Percentiles rank a stretch among this genome's conserved stretches.
These are phyloP conservation scores for Sminthurinus aureus DNA, from an alignment of 2,888 invertebrate species.

Conservation along the genomic window DNA sequence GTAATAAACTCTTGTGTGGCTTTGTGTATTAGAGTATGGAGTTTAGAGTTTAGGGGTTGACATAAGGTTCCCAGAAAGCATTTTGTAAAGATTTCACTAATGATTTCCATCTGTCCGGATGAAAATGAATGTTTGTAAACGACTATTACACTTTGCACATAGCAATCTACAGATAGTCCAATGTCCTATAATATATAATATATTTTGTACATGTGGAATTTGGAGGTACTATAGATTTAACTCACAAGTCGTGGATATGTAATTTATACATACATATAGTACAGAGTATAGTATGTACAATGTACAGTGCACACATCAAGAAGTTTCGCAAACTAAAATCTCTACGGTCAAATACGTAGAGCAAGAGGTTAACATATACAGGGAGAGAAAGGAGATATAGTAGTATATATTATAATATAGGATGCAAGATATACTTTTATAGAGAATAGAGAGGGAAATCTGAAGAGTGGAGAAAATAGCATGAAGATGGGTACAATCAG, in stretches of 20 bases:
- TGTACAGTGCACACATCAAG: no score
- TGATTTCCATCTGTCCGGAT: not conserved
- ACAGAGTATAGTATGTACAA: no score
- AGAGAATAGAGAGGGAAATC: not conserved
- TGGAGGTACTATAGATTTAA: not conserved
- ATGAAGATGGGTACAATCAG: constrained; percentile 31
- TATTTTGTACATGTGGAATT: no score
- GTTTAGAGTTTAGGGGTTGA: not conserved
- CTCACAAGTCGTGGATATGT: not conserved
- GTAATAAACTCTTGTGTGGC: no score
- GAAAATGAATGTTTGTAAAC: not conserved
- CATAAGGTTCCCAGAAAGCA: not conserved
- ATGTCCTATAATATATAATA: no score
- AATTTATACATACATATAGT: not conserved
- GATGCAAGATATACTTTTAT: not conserved
- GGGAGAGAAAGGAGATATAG: not conserved
- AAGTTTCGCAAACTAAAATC: no score
- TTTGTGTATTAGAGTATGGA: not conserved
- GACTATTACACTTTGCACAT: no score
- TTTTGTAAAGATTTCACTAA: not conserved
- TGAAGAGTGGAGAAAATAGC: constrained; percentile 4
- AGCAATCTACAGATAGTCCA: not conserved
- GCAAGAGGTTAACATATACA: not conserved
- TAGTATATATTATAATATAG: not conserved
- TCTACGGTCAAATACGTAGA: no score